Percentiles rank a stretch among this genome's conserved stretches.
Evolutionary conservation across 2,113 vertebrate genomes (phyloP).

Genomic region (Bubo bubo): DNA sequence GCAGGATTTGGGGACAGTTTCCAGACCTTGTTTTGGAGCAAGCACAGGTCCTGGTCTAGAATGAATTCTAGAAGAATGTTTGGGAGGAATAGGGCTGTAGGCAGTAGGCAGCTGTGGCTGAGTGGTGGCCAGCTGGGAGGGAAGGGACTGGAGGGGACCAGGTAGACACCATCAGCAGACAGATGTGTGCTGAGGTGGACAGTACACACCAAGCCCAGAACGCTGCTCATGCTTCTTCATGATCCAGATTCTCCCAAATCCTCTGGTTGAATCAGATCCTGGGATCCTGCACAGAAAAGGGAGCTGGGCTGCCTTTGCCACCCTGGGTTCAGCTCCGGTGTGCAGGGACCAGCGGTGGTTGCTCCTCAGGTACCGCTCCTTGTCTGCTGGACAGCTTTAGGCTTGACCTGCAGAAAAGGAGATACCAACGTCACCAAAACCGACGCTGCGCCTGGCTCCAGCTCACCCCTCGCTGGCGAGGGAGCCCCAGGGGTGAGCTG

Average conservation of each 20-base stretch:
- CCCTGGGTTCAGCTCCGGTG: background rate
- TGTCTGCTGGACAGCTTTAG: background rate
- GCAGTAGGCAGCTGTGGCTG: background rate
- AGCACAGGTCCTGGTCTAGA: background rate
- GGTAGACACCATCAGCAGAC: background rate
- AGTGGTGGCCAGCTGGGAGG: background rate
- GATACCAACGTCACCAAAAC: background rate
- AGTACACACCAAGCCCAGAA: background rate
- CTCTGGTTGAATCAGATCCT: background rate
- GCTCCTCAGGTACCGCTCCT: background rate
- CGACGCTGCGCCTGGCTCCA: rapidly evolving
- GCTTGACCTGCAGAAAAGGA: background rate
- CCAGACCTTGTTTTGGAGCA: rapidly evolving
- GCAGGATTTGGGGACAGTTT: background rate
- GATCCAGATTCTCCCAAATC: background rate
- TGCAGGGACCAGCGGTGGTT: background rate
- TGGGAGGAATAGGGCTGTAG: background rate
- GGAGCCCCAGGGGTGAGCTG: background rate
- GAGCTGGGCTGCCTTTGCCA: background rate
- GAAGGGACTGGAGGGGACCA: background rate
- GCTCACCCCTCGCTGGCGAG: rapidly evolving
- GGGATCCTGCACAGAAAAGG: background rate
- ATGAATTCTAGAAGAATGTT: background rate
- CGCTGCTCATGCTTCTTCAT: background rate
- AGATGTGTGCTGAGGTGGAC: background rate